These are phyloP conservation scores for Pocillopora damicornis DNA, from an alignment of 64 coral and sea anemone genomes.

Conservation along the genomic window DNA sequence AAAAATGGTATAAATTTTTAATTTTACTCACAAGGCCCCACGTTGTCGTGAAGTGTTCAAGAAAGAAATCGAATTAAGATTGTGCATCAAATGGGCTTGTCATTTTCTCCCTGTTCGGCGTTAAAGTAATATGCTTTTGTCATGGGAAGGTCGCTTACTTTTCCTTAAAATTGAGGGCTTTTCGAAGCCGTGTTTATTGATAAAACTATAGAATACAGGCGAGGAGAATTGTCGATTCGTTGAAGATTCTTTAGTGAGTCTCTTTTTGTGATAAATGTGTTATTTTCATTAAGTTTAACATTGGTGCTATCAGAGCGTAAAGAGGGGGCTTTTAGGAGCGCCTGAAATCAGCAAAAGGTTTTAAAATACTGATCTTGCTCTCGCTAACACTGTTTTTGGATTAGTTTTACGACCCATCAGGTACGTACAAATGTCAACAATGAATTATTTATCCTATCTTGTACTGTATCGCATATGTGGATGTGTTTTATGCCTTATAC, in stretches of 20 bases:
- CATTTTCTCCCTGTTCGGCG: slow-evolving; percentile 15
- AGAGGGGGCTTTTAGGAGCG: not conserved
- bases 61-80: slow-evolving; percentile 45
- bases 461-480: slow-evolving; percentile 33
- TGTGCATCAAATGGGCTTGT: slow-evolving; percentile 30
- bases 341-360: not conserved
- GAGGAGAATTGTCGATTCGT: not conserved
- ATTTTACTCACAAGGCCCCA: slow-evolving; percentile 36
- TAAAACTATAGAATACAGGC: not conserved
- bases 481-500: not conserved
- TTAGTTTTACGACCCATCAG: slow-evolving; percentile 38
- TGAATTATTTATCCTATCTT: slow-evolving; percentile 41
- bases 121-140: slow-evolving; percentile 36
- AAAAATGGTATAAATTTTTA: slow-evolving; percentile 35
- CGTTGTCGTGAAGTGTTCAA: slow-evolving; percentile 36
- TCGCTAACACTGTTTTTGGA: slow-evolving; percentile 15
- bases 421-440: slow-evolving; percentile 32
- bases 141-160: slow-evolving; percentile 17
- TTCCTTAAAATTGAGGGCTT: not conserved
- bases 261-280: not conserved
- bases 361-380: not conserved
- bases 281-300: not conserved
- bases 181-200: not conserved
- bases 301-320: not conserved
- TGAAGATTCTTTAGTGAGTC: not conserved